These are phyloP conservation scores for Drosophila kokeensis DNA, from an alignment of 2,888 invertebrate genomes.

Conservation along the genomic window DNA sequence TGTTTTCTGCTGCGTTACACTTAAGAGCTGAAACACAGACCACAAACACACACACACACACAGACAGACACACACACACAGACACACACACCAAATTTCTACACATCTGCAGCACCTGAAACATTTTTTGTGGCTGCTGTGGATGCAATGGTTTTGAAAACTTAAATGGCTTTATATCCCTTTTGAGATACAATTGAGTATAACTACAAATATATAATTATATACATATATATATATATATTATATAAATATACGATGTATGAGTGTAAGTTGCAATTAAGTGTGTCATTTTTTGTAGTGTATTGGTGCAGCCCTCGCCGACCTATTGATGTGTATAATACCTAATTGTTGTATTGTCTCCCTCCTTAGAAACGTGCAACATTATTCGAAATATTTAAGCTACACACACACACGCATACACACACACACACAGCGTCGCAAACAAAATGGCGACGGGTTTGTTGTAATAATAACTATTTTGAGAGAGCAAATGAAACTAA, in stretches of 20 bases:
- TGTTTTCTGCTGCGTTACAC: constrained; percentile 15
- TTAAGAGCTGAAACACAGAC: constrained; percentile 5
- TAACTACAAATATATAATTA: constrained; percentile 44
- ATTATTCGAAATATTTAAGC: constrained; percentile 57
- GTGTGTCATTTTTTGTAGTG: constrained; percentile 69
- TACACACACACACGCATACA: constrained; percentile 16
- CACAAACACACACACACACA: not conserved
- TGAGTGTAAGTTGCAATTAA: constrained; percentile 49
- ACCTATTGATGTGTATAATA: constrained; percentile 52
- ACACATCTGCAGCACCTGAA: constrained; percentile 39
- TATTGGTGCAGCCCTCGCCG: constrained; percentile 43
- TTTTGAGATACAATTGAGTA: constrained; percentile 77
- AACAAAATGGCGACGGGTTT: not conserved
- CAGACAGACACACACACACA: not conserved
- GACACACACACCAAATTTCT: constrained; percentile 25
- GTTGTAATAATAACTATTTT: constrained; percentile 22
- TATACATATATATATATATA: constrained; percentile 32
- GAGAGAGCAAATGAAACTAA: constrained; percentile 47
- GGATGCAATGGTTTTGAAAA: constrained; percentile 66
- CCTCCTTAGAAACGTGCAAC: constrained; percentile 24
- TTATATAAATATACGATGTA: constrained; percentile 41
- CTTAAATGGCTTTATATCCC: constrained; percentile 81
- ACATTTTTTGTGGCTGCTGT: constrained; percentile 32
- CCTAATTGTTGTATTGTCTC: constrained; percentile 44
- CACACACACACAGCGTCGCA: constrained; percentile 5